Evolutionary conservation across 1,140 invertebrate genomes (phyloP).

Genomic region (Camponotus floridanus): DNA sequence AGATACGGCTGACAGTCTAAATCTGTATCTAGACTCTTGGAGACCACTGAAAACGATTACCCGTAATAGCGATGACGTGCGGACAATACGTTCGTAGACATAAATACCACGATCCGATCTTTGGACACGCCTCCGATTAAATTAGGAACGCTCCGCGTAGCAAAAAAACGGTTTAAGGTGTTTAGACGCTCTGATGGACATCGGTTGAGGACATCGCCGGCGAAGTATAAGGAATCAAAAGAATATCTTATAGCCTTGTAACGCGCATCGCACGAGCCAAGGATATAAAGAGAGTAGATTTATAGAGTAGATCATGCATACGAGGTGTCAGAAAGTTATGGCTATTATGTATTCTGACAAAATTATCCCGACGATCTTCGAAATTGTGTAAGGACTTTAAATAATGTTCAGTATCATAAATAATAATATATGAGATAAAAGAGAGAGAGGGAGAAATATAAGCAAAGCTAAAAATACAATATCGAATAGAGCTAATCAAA

Average conservation of each 20-base stretch:
- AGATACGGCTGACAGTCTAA: conserved; percentile 66
- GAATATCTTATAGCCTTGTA: conserved; percentile 31
- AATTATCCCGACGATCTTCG: no score
- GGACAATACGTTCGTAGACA: conserved; percentile 73
- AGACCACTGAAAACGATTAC: conserved; percentile 66
- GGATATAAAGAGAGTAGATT: conserved; percentile 31
- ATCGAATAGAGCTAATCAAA: background rate
- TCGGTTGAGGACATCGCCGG: conserved; percentile 39
- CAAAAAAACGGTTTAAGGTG: conserved; percentile 70
- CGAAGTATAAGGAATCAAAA: conserved; percentile 18
- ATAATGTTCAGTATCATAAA: background rate
- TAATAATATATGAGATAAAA: background rate
- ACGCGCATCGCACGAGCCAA: conserved; percentile 25
- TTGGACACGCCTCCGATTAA: conserved; percentile 73
- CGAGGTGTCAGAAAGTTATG: background rate
- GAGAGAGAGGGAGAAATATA: background rate
- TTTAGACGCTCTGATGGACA: conserved; percentile 65
- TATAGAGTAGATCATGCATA: conserved; percentile 2
- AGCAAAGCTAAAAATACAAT: background rate
- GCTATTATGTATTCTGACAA: background rate
- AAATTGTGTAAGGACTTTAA: background rate
- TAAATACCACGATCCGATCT: conserved; percentile 75
- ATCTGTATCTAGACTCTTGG: conserved; percentile 45
- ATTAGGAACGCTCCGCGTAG: conserved; percentile 71
- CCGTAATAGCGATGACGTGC: conserved; percentile 72